Evolutionary conservation across 1,140 invertebrate genomes (phyloP).

Genomic region (Pteromalus puparum): DNA sequence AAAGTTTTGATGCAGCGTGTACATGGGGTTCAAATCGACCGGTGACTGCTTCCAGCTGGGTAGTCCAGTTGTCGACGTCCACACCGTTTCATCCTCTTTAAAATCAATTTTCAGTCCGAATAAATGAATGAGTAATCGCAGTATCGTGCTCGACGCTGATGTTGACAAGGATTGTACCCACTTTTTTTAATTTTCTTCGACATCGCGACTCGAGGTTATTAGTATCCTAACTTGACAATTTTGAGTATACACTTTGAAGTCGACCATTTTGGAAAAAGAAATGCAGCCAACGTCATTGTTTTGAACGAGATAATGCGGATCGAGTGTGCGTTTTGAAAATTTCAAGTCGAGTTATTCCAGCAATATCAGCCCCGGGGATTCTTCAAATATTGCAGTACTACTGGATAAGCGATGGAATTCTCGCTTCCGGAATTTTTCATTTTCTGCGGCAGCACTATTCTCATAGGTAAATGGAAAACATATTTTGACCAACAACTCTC

Average conservation of each 20-base stretch:
- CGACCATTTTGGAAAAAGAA: too few relatives aligned
- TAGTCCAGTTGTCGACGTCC: slow-evolving; percentile 59
- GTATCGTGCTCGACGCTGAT: too few relatives aligned
- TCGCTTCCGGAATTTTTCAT: slow-evolving; percentile 61
- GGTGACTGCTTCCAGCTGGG: slow-evolving; percentile 65
- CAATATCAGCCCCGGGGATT: neutral
- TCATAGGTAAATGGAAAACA: slow-evolving; percentile 56
- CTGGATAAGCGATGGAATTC: slow-evolving; percentile 54
- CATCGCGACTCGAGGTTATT: neutral
- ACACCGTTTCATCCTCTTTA: slow-evolving; percentile 25
- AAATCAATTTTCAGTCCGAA: neutral
- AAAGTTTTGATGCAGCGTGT: slow-evolving; percentile 56
- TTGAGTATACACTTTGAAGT: too few relatives aligned
- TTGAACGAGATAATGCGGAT: neutral
- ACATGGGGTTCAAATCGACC: slow-evolving; percentile 54
- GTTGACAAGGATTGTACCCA: neutral
- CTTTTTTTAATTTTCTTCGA: slow-evolving; percentile 26
- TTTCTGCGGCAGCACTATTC: slow-evolving; percentile 57
- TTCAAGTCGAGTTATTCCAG: neutral
- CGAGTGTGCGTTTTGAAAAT: neutral
- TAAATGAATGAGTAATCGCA: neutral
- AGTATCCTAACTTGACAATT: neutral
- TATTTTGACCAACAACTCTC: too few relatives aligned
- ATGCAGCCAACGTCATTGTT: slow-evolving; percentile 30
- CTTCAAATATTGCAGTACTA: neutral